A percentile compares a stretch with the other conserved stretches of the same genome.
Conservation (phyloP, 2,113 vertebrate genomes). For the Zingel zingel region DNA sequence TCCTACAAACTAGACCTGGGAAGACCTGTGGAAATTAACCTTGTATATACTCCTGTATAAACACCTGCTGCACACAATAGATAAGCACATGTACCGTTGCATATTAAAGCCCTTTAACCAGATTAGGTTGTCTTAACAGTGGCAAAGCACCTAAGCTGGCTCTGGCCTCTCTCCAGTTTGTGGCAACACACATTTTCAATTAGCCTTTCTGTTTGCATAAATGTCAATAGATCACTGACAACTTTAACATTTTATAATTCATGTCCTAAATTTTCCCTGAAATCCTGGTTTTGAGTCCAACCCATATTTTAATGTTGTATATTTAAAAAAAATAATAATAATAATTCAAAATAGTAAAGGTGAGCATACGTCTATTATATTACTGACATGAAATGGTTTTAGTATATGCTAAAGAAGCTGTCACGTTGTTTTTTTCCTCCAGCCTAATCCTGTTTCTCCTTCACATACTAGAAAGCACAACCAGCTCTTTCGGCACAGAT, state of each 20-base stretch:
- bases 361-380: not conserved
- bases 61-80: slow-evolving; percentile 54
- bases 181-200: slow-evolving; percentile 36
- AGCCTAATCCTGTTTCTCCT: slow-evolving; percentile 59
- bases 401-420: not conserved
- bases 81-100: slow-evolving; percentile 47
- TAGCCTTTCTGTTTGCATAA: not conserved
- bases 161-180: slow-evolving; percentile 47
- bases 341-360: not conserved
- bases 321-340: not conserved
- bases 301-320: not conserved
- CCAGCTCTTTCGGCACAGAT: slow-evolving; percentile 37
- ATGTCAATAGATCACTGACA: slow-evolving; percentile 1
- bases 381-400: not conserved
- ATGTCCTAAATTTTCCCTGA: not conserved
- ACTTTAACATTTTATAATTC: not conserved
- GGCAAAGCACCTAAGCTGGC: slow-evolving; percentile 65
- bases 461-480: slow-evolving; percentile 32
- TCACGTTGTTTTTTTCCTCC: not conserved
- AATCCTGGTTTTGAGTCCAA: not conserved
- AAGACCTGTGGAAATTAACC: not conserved
- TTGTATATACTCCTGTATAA: slow-evolving; percentile 19
- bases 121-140: slow-evolving; percentile 80
- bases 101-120: slow-evolving; percentile 70
- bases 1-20: too few relatives aligned